Conservation (phyloP, 1,140 invertebrate species). For the Thrips palmi region DNA sequence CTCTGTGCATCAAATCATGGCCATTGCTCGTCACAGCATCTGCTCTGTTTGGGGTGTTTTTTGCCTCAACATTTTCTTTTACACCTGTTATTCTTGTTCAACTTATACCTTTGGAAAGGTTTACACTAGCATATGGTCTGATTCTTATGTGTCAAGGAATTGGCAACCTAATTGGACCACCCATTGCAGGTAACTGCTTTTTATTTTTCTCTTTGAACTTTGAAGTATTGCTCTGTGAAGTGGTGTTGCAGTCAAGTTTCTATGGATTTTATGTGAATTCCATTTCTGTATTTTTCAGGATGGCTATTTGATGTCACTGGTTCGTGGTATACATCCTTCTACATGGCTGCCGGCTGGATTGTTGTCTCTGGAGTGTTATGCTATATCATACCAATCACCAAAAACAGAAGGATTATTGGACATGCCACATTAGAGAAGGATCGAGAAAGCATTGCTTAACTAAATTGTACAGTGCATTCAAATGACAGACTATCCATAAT, state of each 20-base stretch:
- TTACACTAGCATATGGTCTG: conserved; percentile 77
- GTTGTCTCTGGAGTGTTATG: conserved; percentile 56
- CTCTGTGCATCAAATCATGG: conserved; percentile 41
- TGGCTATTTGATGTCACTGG: conserved; percentile 47
- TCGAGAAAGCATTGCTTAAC: conserved; percentile 16
- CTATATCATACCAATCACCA: conserved; percentile 41
- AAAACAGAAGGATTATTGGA: conserved; percentile 41
- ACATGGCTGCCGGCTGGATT: conserved; percentile 53
- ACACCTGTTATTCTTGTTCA: conserved; percentile 73
- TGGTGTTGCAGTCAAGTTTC: background rate
- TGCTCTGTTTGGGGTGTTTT: conserved; percentile 59
- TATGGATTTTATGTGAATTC: background rate
- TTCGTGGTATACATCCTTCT: conserved; percentile 53
- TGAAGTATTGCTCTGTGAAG: background rate
- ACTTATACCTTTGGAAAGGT: conserved; percentile 54
- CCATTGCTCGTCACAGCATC: conserved; percentile 23
- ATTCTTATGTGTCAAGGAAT: conserved; percentile 70
- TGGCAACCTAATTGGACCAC: conserved; percentile 44
- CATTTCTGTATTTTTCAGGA: conserved; percentile 24
- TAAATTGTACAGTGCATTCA: too few relatives aligned
- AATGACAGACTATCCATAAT: too few relatives aligned
- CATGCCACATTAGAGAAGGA: conserved; percentile 40
- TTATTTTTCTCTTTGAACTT: background rate
- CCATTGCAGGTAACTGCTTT: conserved; percentile 28
- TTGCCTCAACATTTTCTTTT: conserved; percentile 73